Evolutionary conservation across 2,797 vertebrate genomes (phyloP), one percentile per base, ranked within the genome.

Genomic region (Sebastes diaconus): DNA sequence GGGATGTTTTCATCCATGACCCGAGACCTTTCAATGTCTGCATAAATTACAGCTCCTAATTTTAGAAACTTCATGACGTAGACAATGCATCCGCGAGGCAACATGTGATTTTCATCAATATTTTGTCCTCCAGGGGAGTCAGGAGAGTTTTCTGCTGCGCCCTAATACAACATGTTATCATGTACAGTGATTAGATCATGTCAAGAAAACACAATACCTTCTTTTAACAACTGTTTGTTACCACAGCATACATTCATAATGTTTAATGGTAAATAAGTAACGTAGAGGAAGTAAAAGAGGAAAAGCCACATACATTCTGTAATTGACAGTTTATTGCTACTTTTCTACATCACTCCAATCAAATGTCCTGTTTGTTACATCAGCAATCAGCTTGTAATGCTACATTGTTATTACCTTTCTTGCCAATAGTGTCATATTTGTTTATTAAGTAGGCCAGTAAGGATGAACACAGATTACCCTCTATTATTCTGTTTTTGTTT

Each of bases 1-100:
- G 22, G 14, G 29, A 81, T 77, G 46, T 64, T 78, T 81, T 66
- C 36, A 69, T 60, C 61, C 11, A 36, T 68, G 60, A 54, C 71
- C 67, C 24, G 52, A 78, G 8, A 34, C 32, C 30, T 18, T 54
- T 73, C 60, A 68, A 8, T 22, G 10, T 60, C 25, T 72, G 55
- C 36, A 77, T 68, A 16, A 65, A 75, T 75, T 24, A 46, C 16
- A 30, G 16, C 34, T 50, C 59, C 61, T 75, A 29, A 42, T 59
- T 59, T 76, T 67, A 75, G 68, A 66, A 32, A 55, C 14, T 61
- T 14, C 14, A 10, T 30, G 39, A 58, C 46, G 42, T 10, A 30
- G 68, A 61, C 50, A 59, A 60, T 46, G 54, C 27, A 63, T 75
- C 46, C 5, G 13, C 12, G 11, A 25, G 20, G 87, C 59, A 69